Evolutionary conservation across 2,797 vertebrate species (phyloP).

Genomic region (Onychomys arenicola): DNA sequence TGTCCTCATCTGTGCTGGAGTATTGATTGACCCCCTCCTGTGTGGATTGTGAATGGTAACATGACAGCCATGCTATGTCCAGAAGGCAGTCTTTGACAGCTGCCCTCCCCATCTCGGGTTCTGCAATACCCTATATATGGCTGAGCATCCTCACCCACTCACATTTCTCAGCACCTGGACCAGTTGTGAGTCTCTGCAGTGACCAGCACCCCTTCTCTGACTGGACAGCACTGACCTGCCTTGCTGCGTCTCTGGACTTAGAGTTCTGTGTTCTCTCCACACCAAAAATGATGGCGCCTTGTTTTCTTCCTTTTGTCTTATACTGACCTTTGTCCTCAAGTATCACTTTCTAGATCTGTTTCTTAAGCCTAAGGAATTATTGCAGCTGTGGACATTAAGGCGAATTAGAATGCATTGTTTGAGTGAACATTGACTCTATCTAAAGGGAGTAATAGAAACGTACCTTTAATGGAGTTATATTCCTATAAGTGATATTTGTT

Average conservation of each 20-base stretch:
- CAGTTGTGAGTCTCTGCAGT: neutral
- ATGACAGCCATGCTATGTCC: neutral
- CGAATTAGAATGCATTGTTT: conserved; percentile 37
- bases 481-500: conserved; percentile 7
- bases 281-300: neutral
- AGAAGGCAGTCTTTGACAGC: neutral
- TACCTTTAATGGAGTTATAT: neutral
- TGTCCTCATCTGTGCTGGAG: neutral
- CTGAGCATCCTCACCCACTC: neutral
- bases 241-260: neutral
- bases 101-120: neutral
- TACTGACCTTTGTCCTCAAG: neutral
- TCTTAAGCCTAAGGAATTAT: conserved; percentile 26
- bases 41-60: neutral
- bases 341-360: neutral
- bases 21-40: neutral
- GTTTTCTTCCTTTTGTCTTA: neutral
- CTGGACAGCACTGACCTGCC: neutral
- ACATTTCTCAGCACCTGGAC: neutral
- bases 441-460: conserved; percentile 39
- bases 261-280: neutral
- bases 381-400: neutral
- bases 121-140: neutral
- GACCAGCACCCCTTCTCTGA: too few relatives aligned
- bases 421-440: conserved; percentile 12